These are phyloP conservation scores for Kryptolebias ocellatus DNA, from an alignment of 2,797 vertebrate species.

Conservation along the genomic window DNA sequence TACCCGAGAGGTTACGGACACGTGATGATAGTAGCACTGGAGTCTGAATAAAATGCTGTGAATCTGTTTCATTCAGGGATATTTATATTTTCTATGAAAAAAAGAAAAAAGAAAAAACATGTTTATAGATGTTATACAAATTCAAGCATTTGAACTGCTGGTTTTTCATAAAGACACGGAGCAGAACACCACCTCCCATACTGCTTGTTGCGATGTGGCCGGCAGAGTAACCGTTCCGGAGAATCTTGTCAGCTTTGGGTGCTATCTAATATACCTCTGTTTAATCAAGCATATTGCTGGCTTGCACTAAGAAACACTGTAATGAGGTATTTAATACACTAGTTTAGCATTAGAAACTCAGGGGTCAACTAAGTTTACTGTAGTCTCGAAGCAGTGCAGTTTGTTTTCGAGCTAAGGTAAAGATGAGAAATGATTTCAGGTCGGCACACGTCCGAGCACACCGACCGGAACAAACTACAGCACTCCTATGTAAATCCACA, in stretches of 20 bases:
- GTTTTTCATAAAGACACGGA: conserved; percentile 80
- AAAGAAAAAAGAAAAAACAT: conserved; percentile 51
- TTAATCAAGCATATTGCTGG: conserved; percentile 86
- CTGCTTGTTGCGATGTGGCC: conserved; percentile 77
- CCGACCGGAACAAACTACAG: conserved; percentile 73
- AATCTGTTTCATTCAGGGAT: conserved; percentile 94
- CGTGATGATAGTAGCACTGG: conserved; percentile 87
- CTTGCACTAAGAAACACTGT: conserved; percentile 89
- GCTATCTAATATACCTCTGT: conserved; percentile 88
- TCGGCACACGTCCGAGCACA: conserved; percentile 76
- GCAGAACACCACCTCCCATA: conserved; percentile 71
- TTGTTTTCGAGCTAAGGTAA: conserved; percentile 62
- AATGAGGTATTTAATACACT: conserved; percentile 88
- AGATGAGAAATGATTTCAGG: conserved; percentile 64
- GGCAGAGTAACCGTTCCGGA: conserved; percentile 73
- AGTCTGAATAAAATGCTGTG: conserved; percentile 86
- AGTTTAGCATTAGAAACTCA: conserved; percentile 88
- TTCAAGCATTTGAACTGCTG: conserved; percentile 87
- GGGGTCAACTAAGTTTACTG: conserved; percentile 88
- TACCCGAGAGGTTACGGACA: conserved; percentile 79
- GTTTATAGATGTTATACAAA: conserved; percentile 85
- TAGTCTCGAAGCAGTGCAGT: conserved; percentile 81
- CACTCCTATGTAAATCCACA: conserved; percentile 83
- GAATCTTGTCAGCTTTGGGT: conserved; percentile 82
- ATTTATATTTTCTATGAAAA: conserved; percentile 95